These are phyloP conservation scores for Acrocephalus kingi DNA, from an alignment of 2,113 vertebrate species.

Conservation along the genomic window DNA sequence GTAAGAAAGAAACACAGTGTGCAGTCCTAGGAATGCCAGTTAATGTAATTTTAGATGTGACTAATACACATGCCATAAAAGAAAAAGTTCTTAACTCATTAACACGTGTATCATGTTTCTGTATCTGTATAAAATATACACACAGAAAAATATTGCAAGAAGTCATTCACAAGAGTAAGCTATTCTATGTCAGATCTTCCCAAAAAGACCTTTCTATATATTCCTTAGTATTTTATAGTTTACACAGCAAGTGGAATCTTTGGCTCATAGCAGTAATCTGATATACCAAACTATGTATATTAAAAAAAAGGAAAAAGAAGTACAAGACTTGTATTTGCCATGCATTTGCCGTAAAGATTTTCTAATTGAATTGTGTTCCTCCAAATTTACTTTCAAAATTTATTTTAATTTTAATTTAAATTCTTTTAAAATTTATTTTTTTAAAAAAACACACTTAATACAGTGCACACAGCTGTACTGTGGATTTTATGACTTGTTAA, in stretches of 20 bases:
- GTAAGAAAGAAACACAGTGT: conserved; percentile 10
- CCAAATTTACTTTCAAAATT: neutral
- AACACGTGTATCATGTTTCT: conserved; percentile 59
- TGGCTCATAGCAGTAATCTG: neutral
- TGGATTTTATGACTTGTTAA: conserved; percentile 8
- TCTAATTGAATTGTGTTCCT: neutral
- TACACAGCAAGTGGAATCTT: conserved; percentile 13
- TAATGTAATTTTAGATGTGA: conserved; percentile 58
- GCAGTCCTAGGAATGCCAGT: conserved; percentile 42
- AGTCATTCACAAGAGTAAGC: conserved; percentile 8
- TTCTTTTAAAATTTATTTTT: neutral
- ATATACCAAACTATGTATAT: neutral
- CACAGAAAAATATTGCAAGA: conserved; percentile 14
- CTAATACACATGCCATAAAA: conserved; percentile 52
- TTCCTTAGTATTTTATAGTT: neutral
- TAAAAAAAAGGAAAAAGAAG: neutral
- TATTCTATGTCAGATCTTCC: conserved; percentile 39
- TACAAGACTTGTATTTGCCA: neutral
- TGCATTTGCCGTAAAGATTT: neutral
- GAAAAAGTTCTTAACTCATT: conserved; percentile 60
- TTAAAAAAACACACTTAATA: neutral
- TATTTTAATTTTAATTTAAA: neutral
- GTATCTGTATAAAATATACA: conserved; percentile 39
- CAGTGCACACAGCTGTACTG: neutral
- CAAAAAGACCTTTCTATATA: neutral